Percentiles rank a stretch among this genome's conserved stretches.
These are phyloP conservation scores for Ptiloglossa arizonensis DNA, from an alignment of 1,140 invertebrate species.

Conservation along the genomic window DNA sequence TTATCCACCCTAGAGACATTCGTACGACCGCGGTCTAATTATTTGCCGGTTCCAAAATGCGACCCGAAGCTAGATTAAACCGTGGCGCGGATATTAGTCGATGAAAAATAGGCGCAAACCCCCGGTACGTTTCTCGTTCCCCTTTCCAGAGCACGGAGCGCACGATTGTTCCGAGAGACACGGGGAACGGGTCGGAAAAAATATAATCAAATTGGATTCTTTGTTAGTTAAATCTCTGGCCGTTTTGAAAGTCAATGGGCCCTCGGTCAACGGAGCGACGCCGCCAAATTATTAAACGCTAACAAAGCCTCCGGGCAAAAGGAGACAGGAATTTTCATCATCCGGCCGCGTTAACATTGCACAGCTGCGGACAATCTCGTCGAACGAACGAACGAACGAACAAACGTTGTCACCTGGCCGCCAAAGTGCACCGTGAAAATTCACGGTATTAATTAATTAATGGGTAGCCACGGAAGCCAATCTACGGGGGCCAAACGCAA, in stretches of 20 bases:
- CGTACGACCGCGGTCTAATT: not conserved
- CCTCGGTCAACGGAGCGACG: too few relatives aligned
- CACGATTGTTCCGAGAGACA: too few relatives aligned
- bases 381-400: too few relatives aligned
- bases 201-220: too few relatives aligned
- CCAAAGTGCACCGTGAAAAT: not conserved
- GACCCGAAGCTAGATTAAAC: not conserved
- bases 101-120: not conserved
- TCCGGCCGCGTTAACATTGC: not conserved
- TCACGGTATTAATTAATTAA: not conserved
- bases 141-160: not conserved
- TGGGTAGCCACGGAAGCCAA: not conserved
- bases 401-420: not conserved
- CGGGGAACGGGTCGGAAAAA: too few relatives aligned
- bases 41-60: not conserved
- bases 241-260: too few relatives aligned
- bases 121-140: not conserved
- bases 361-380: not conserved
- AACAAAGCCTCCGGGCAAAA: not conserved
- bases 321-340: not conserved
- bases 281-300: not conserved
- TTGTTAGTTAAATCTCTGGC: too few relatives aligned
- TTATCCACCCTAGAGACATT: not conserved
- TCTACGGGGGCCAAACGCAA: not conserved
- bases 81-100: not conserved